phyloP scores from a whole-genome alignment of 2,888 invertebrate genomes.

The Lithodes maja region DNA sequence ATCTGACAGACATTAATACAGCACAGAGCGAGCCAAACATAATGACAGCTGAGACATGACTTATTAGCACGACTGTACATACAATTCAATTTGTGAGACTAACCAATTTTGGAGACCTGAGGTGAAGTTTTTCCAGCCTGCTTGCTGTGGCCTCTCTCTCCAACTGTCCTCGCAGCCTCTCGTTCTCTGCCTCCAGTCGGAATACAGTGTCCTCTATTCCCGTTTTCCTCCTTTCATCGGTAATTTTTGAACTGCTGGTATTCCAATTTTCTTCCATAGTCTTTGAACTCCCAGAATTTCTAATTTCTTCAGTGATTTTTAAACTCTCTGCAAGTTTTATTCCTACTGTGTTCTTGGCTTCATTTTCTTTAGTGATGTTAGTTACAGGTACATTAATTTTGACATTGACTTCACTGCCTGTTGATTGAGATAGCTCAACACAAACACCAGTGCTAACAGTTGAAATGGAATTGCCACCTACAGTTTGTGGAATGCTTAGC shows the following conservation, averaged over 20 bases:
- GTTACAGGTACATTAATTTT: not conserved
- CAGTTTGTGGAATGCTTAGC: not conserved
- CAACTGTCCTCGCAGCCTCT: not conserved
- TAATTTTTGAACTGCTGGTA: not conserved
- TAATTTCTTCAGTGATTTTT: not conserved
- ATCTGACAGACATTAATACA: no score
- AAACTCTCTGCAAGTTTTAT: no score
- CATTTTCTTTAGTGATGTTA: not conserved
- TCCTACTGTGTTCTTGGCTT: not conserved
- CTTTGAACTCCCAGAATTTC: not conserved
- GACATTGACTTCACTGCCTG: not conserved
- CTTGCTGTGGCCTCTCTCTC: constrained; percentile 1
- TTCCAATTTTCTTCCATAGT: not conserved
- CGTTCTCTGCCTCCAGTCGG: not conserved
- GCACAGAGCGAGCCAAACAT: no score
- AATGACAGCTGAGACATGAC: no score
- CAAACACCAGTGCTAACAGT: not conserved
- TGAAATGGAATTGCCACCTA: not conserved
- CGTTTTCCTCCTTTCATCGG: not conserved
- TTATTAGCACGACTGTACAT: no score
- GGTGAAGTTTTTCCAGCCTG: constrained; percentile 2
- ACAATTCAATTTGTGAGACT: not conserved
- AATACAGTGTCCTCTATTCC: not conserved
- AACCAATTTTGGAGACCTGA: not conserved
- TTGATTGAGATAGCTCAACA: not conserved